Base-by-base conservation (phyloP, 2,797 vertebrate genomes). In the Spea hammondii region DNA sequence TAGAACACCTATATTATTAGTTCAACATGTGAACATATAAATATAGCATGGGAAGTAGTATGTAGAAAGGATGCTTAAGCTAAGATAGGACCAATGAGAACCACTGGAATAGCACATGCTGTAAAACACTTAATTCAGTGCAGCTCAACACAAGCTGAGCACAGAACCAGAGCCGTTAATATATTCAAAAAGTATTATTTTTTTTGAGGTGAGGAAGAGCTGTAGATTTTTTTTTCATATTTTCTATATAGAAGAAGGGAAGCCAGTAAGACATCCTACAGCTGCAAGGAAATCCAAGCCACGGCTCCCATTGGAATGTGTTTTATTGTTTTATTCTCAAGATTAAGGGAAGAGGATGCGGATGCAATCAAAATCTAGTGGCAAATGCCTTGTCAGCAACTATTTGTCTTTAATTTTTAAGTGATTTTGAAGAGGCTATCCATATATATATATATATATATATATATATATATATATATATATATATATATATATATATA, bases 181-280 rank as follows among this genome's bases (percentile, higher is more conserved):
- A 32, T 32, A 32, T 1, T 32, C 49, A 64, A 6, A 93, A 90
- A 95, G 95, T 97, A 92, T 32, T 32, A 32, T 57, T 74, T 53
- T 68, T 17, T 46, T 46, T 74, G 83, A 83, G 85, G 79, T 83
- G 68, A 85, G 77, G 84, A 44, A 78, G 91, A 87, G 89, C 76
- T 86, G 86, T 89, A 89, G 89, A 86, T 83, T 17, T 17, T 17
- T 17, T 55, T 67, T 71, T 10, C 51, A 14, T 62, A 55, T 70
- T 65, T 64, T 54, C 72, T 85, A 44, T 17, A 62, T 59, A 46
- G 65, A 67, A 73, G 83, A 82, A 72, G 72, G 57, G 82, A 69
- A 83, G 51, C 83, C 71, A 71, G 59, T 70, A 83, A 84, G 80
- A 76, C 85, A 79, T 72, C 53, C 60, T 55, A 68, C 83, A 87